These are phyloP conservation scores for Ennomos erosarius DNA, from an alignment of 2,888 invertebrate species.

Conservation along the genomic window DNA sequence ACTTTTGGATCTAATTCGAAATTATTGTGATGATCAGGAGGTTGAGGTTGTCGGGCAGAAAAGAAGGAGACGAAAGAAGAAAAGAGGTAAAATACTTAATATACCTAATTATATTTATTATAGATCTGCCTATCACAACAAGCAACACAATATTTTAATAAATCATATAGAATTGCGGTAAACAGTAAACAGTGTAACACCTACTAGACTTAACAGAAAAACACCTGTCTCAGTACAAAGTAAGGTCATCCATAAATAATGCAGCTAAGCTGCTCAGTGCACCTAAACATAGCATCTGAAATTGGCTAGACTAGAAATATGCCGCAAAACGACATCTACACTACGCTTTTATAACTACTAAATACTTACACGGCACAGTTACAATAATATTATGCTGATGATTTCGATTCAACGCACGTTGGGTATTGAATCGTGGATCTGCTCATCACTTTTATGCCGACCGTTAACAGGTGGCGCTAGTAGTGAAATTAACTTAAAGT, in stretches of 20 bases:
- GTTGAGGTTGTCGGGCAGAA: constrained; percentile 2
- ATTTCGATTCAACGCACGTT: constrained; percentile 1
- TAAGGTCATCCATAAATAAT: constrained; percentile 22
- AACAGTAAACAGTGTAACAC: constrained; percentile 2
- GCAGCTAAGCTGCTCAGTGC: constrained; percentile 1
- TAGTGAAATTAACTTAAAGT: neutral
- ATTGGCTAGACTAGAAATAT: too few relatives aligned
- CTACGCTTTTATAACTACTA: constrained; percentile 13
- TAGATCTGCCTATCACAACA: too few relatives aligned
- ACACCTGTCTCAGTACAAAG: constrained; percentile 15
- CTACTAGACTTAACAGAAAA: neutral
- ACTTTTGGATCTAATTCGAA: constrained; percentile 61
- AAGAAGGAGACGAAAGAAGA: constrained; percentile 18
- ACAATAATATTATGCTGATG: neutral
- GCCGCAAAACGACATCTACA: constrained; percentile 33
- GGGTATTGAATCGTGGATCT: neutral
- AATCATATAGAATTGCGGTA: too few relatives aligned
- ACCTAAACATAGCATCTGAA: constrained; percentile 2
- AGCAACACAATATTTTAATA: too few relatives aligned
- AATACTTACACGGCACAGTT: neutral
- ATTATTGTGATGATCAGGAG: constrained; percentile 32
- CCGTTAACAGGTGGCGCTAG: constrained; percentile 27
- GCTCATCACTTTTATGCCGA: neutral
- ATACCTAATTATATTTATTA: too few relatives aligned
- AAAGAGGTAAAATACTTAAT: constrained; percentile 24